Conservation (phyloP, 2,113 vertebrate genomes). For the Azemiops feae region DNA sequence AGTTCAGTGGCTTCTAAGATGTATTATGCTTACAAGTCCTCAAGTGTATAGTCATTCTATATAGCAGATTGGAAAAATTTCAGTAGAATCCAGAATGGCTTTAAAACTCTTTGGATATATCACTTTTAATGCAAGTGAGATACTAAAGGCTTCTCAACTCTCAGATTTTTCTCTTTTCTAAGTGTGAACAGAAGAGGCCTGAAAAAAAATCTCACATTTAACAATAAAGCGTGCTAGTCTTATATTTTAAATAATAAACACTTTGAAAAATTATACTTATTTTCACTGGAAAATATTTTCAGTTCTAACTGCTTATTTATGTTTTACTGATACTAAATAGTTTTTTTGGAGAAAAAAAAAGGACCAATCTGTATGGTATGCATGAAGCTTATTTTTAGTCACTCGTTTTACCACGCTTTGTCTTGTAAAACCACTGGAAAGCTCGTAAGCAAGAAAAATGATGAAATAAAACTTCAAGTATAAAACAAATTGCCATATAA, state of each 20-base stretch:
- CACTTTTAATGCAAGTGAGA: neutral
- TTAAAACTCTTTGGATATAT: neutral
- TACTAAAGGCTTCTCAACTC: neutral
- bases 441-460: neutral
- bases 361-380: neutral
- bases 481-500: neutral
- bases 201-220: accelerated
- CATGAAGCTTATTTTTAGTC: neutral
- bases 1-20: neutral
- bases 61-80: neutral
- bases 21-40: neutral
- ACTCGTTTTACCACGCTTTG: neutral
- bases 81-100: neutral
- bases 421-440: neutral
- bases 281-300: neutral
- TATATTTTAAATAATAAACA: neutral
- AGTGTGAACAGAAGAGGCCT: accelerated
- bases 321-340: neutral
- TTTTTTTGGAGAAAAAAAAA: neutral
- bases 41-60: neutral
- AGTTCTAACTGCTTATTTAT: neutral
- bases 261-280: neutral
- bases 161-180: neutral
- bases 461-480: neutral
- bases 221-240: accelerated